phyloP scores from a whole-genome alignment of 1,140 invertebrate genomes.

The Colletes latitarsis region DNA sequence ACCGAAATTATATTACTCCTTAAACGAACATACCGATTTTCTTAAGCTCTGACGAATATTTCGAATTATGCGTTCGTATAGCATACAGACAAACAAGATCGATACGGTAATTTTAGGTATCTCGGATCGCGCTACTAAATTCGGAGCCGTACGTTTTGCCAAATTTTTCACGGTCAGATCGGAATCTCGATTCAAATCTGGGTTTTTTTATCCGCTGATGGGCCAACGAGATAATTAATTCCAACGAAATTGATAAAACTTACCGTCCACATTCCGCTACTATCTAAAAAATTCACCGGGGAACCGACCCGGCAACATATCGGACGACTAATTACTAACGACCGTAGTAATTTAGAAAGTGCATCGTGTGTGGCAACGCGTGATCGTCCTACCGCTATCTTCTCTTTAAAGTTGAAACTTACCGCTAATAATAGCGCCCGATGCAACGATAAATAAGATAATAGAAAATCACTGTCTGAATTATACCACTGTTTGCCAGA shows the following conservation, averaged over 20 bases:
- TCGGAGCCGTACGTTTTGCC: background rate
- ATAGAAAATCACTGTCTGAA: background rate
- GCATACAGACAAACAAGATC: too few relatives aligned
- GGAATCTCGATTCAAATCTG: background rate
- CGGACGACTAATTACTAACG: conserved; percentile 66
- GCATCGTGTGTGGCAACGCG: conserved; percentile 24
- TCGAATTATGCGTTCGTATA: too few relatives aligned
- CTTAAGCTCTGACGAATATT: too few relatives aligned
- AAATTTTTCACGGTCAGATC: background rate
- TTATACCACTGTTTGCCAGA: too few relatives aligned
- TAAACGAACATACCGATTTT: too few relatives aligned
- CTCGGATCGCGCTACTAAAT: background rate
- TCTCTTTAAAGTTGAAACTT: conserved; percentile 23
- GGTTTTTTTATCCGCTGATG: background rate
- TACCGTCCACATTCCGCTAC: conserved; percentile 54
- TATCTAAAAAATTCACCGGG: conserved; percentile 53
- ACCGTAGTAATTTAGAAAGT: conserved; percentile 15
- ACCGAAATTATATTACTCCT: too few relatives aligned
- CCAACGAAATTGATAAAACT: conserved; percentile 60
- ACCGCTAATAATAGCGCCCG: conserved; percentile 16
- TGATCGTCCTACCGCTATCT: conserved; percentile 3
- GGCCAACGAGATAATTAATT: conserved; percentile 61
- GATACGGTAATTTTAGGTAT: background rate
- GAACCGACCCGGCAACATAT: conserved; percentile 55
- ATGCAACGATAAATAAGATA: conserved; percentile 30